Evolutionary conservation across 2,113 vertebrate genomes (phyloP).

Genomic region (Python bivittatus): DNA sequence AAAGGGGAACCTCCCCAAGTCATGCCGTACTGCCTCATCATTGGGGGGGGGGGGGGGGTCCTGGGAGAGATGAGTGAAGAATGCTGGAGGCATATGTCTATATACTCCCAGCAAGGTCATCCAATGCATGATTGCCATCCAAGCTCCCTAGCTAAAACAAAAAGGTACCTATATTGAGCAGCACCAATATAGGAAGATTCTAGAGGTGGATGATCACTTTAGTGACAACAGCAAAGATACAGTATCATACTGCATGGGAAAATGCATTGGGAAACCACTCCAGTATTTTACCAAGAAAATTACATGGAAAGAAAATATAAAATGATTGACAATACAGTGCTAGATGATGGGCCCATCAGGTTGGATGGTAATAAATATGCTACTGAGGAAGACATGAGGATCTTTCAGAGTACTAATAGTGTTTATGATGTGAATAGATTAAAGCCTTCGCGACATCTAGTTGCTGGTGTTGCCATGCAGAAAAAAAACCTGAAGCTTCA

Average conservation of each 20-base stretch:
- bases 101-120: neutral
- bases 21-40: neutral
- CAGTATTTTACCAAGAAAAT: neutral
- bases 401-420: neutral
- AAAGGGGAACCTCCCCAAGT: neutral
- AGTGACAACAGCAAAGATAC: neutral
- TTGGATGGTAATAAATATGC: neutral
- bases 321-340: neutral
- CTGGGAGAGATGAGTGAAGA: neutral
- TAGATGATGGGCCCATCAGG: neutral
- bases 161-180: neutral
- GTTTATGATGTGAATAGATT: neutral
- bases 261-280: neutral
- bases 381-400: neutral
- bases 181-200: neutral
- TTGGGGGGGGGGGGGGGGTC: neutral
- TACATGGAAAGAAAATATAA: neutral
- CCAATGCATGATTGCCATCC: neutral
- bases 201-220: neutral
- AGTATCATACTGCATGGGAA: neutral
- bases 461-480: neutral
- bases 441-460: neutral
- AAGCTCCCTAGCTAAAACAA: neutral
- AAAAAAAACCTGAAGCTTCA: neutral
- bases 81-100: neutral